Evolutionary conservation across 2,888 invertebrate genomes (phyloP), one percentile per base, ranked within the genome.

Genomic region (Drosophila greeni): DNA sequence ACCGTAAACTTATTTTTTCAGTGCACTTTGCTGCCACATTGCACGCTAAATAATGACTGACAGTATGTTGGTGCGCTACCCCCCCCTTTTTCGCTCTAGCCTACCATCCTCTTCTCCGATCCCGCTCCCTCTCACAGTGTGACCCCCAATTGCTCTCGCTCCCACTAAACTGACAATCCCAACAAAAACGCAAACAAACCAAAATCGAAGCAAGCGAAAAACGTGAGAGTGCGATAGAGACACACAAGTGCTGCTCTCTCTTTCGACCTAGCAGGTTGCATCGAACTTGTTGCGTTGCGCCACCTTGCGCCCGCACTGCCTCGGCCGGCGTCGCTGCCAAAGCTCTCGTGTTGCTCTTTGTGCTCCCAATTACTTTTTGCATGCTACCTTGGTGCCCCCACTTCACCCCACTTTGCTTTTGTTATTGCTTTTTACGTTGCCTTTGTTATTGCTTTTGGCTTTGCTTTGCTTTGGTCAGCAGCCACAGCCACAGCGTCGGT

Each of bases 351-450:
- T 39, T 78, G 85, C 78, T 78, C 78, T 78, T 84, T 80, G 85
- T 82, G 82, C 85, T 82, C 86, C 82, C 82, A 82, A 85, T 82
- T 82, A 85, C 85, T 85, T 85, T 85, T 80, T 84, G 85, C 78
- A 78, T 78, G 85, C 83, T 78, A 84, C 78, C 83, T 78, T 84
- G 80, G 80, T 80, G 78, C 85, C 78, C 84, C 81, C 83, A 82
- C 78, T 82, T 80, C 77, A 84, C 76, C 78, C 71, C 74, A 71
- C 70, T 45, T 60, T 60, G 59, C 45, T 45, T 59, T 59, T 54
- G 53, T 49, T 47, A 29, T 47, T 47, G 45, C 29, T 31, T 47
- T 47, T 47, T 14, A n/a, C 45, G 14, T 31, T 47, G 29, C 9
- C 45, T 31, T 26, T 26, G 55, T 55, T 55, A 55, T 55, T 56